phyloP scores from a whole-genome alignment of 2,888 invertebrate genomes.

The Laspeyria flexula region DNA sequence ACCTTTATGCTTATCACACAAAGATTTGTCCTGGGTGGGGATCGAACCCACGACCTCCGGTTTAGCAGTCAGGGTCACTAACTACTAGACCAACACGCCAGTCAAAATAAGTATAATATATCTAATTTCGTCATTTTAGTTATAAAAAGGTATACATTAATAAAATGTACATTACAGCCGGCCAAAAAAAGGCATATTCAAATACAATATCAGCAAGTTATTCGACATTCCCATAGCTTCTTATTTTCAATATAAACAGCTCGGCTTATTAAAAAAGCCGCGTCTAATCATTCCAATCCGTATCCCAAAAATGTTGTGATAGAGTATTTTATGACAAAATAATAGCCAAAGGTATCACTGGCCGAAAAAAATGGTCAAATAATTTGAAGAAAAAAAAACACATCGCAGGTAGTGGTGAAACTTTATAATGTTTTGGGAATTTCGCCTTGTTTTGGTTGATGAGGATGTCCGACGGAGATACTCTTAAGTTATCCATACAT shows the following conservation, averaged over 20 bases:
- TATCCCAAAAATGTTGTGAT: slow-evolving; percentile 54
- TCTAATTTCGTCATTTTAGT: no score
- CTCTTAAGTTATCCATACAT: background rate
- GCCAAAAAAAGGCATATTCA: no score
- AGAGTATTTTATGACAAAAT: slow-evolving; percentile 78
- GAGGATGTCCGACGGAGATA: background rate
- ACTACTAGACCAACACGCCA: no score
- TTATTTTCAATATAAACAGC: slow-evolving; percentile 11
- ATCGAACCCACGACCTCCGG: no score
- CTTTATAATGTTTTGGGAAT: slow-evolving; percentile 52
- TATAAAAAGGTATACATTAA: no score
- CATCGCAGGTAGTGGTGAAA: slow-evolving; percentile 46
- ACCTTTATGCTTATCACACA: no score
- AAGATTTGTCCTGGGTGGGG: no score
- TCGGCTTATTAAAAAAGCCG: slow-evolving; percentile 19
- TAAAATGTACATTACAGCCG: no score
- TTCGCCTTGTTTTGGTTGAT: slow-evolving; percentile 10
- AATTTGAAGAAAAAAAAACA: slow-evolving; percentile 33
- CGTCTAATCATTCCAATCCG: slow-evolving; percentile 33
- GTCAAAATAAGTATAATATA: no score
- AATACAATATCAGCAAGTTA: no score
- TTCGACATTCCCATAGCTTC: background rate
- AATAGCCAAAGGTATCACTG: slow-evolving; percentile 58
- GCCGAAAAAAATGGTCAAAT: slow-evolving; percentile 47
- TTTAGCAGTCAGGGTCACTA: no score